Percentiles rank a stretch among this genome's conserved stretches.
These are phyloP conservation scores for Drosophila kambysellisi DNA, from an alignment of 2,888 invertebrate genomes.

Conservation along the genomic window DNA sequence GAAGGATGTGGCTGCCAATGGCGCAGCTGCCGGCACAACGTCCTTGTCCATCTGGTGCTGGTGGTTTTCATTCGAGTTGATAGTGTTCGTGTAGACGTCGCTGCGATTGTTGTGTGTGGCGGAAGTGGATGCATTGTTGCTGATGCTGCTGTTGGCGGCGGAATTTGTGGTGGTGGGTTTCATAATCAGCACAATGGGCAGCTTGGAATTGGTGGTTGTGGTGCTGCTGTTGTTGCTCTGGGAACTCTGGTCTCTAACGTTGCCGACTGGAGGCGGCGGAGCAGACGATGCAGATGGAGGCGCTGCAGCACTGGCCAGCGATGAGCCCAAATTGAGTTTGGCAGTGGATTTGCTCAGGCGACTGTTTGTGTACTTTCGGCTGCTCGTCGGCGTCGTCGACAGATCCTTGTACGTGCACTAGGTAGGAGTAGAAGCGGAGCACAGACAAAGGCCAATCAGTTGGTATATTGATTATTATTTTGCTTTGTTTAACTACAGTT, in stretches of 20 bases:
- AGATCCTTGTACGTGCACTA: constrained; percentile 83
- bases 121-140: constrained; percentile 39
- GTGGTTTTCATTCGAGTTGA: constrained; percentile 83
- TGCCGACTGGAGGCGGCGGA: constrained; percentile 48
- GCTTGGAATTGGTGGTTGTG: constrained; percentile 24
- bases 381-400: constrained; percentile 84
- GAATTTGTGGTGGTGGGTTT: constrained; percentile 41
- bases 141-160: constrained; percentile 21
- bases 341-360: constrained; percentile 85
- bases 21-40: constrained; percentile 21
- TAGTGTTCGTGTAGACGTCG: constrained; percentile 80
- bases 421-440: neutral
- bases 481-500: neutral
- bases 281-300: neutral
- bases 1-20: constrained; percentile 43
- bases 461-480: neutral
- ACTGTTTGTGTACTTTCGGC: constrained; percentile 81
- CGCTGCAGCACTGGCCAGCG: constrained; percentile 53
- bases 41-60: constrained; percentile 49
- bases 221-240: constrained; percentile 35
- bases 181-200: constrained; percentile 56
- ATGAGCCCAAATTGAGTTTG: constrained; percentile 84
- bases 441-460: neutral
- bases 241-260: constrained; percentile 9
- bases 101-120: constrained; percentile 40